phyloP scores from a whole-genome alignment of 2,888 invertebrate species.

The Tricholauxania praeusta region DNA sequence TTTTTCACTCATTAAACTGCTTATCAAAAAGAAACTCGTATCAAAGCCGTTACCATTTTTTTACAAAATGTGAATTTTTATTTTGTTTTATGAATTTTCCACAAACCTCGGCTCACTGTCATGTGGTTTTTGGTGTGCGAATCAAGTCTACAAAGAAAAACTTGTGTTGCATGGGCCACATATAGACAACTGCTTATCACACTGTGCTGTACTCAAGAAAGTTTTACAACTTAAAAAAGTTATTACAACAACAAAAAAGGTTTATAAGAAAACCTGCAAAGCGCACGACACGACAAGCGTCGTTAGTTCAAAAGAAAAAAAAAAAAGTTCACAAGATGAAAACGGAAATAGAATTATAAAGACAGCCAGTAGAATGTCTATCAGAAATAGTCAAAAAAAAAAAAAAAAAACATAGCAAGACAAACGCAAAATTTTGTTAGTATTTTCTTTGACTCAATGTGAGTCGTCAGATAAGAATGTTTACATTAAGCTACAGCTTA shows the following conservation, averaged over 20 bases:
- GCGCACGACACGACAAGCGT: slow-evolving; percentile 42
- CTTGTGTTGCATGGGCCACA: background rate
- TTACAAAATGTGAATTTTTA: no score
- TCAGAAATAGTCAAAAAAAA: background rate
- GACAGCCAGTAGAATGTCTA: slow-evolving; percentile 42
- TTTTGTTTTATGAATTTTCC: no score
- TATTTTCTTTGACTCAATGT: no score
- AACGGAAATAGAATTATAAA: slow-evolving; percentile 64
- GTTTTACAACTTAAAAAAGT: slow-evolving; percentile 4
- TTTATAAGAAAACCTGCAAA: background rate
- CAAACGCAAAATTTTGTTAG: no score
- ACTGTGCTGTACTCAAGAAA: slow-evolving; percentile 12
- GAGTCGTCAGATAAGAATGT: background rate
- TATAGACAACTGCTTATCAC: slow-evolving; percentile 11
- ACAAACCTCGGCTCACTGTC: no score
- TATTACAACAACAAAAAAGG: background rate
- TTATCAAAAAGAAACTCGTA: no score
- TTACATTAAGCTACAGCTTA: no score
- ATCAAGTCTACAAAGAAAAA: no score
- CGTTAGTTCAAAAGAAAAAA: slow-evolving; percentile 45
- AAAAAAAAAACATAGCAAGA: background rate
- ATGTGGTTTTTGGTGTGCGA: no score
- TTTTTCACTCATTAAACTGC: no score
- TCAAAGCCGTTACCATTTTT: no score
- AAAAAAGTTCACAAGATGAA: slow-evolving; percentile 36